These are phyloP conservation scores for Brachyhypopomus gauderio DNA, from an alignment of 2,113 vertebrate genomes.

Conservation along the genomic window DNA sequence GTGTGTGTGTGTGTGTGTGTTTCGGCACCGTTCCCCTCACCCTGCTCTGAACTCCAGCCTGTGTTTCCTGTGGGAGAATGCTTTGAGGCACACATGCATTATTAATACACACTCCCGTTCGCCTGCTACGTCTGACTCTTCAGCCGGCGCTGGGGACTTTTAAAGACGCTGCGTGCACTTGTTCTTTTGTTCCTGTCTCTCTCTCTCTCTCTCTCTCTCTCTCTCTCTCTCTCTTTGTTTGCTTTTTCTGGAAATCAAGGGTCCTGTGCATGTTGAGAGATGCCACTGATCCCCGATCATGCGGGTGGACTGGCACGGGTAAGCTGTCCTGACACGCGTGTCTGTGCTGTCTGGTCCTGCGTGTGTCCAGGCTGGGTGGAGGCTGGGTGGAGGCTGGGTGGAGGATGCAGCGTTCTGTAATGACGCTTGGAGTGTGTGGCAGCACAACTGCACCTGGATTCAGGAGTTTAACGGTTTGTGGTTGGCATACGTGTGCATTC, in stretches of 20 bases:
- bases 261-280: conserved; percentile 17
- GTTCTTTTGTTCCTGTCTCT: conserved; percentile 46
- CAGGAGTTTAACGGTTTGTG: conserved; percentile 50
- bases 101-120: conserved; percentile 67
- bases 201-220: not conserved
- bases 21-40: conserved; percentile 67
- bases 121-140: conserved; percentile 43
- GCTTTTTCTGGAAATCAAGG: conserved; percentile 11
- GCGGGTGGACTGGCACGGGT: too few species aligned
- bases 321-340: not conserved
- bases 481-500: conserved; percentile 23
- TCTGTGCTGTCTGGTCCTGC: too few species aligned
- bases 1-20: too few species aligned
- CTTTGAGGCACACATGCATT: conserved; percentile 79
- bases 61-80: conserved; percentile 69
- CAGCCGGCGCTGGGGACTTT: conserved; percentile 51
- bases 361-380: too few species aligned
- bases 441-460: conserved; percentile 45
- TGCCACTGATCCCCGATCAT: conserved; percentile 21
- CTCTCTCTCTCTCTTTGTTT: not conserved
- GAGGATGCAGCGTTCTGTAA: not conserved
- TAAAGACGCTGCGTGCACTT: conserved; percentile 54
- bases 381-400: too few species aligned
- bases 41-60: conserved; percentile 71
- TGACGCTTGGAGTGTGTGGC: conserved; percentile 3